Evolutionary conservation across 2,113 vertebrate genomes (phyloP).

Genomic region (Percina caprodes): DNA sequence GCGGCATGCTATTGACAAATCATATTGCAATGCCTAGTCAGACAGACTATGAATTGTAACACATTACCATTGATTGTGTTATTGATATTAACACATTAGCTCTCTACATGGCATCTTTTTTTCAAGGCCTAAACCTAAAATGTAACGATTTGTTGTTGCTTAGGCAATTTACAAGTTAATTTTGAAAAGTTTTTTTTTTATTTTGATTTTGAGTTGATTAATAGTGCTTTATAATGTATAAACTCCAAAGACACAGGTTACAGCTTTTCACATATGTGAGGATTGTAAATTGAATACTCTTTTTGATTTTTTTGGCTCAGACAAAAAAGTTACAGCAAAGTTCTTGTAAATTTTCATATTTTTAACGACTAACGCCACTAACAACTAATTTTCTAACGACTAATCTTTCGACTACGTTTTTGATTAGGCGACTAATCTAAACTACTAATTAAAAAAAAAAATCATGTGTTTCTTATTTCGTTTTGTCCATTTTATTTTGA

Average conservation of each 20-base stretch:
- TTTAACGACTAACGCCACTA: too few relatives aligned
- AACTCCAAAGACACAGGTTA: not conserved
- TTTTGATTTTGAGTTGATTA: not conserved
- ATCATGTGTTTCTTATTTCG: too few relatives aligned
- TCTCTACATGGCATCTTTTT: not conserved
- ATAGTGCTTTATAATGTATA: not conserved
- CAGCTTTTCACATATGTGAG: not conserved
- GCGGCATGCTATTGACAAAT: constrained; percentile 1
- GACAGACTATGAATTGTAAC: not conserved
- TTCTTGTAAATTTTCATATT: not conserved
- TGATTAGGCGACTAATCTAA: too few relatives aligned
- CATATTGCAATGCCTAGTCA: not conserved
- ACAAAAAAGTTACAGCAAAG: not conserved
- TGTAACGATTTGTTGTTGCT: not conserved
- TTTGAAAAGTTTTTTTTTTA: not conserved
- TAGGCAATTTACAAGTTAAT: not conserved
- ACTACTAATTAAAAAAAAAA: too few relatives aligned
- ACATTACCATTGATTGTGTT: too few relatives aligned
- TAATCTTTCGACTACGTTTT: too few relatives aligned
- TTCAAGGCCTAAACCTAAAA: not conserved
- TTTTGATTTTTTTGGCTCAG: not conserved
- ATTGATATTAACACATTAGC: too few relatives aligned
- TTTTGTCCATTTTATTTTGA: too few relatives aligned
- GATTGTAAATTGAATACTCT: not conserved
- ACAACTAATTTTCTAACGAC: too few relatives aligned